Evolutionary conservation across 2,113 vertebrate species (phyloP), one percentile per base, ranked within the genome.

Genomic region (Phyllostomus discolor): DNA sequence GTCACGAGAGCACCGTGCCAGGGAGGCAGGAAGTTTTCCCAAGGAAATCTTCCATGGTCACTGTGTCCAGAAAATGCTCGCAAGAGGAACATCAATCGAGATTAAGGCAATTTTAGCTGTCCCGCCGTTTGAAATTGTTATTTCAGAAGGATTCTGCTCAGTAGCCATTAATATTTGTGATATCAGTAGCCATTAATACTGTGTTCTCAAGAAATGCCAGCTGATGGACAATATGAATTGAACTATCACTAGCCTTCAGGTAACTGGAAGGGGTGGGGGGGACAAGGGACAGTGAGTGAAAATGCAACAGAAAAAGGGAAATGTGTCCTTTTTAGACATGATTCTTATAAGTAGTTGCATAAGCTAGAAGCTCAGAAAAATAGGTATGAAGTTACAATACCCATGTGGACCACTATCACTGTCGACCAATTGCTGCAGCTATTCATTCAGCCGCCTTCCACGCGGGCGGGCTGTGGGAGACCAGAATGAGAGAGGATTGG

Each of bases 101-200:
- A 92, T n/a, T 20, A 76, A 90, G 33, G 59, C n/a, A 41, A 76
- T 59, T 75, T n/a, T 54, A 87, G 33, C 24, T 92, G 33, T 69
- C 20, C 2, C 0, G 16, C 10, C 52, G 43, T 62, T 46, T 72
- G 66, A 93, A 92, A 94, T 50, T 69, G 46, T 81, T 87, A 82
- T 94, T 83, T 96, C 48, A 92, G 38, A 79, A 82, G 88, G 57
- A 79, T 67, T 83, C 62, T 94, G 16, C 22, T 24, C 70, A n/a
- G 50, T 33, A 11, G 24, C 66, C 35, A 10, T 20, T 10, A 46
- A 52, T 67, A 52, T 41, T 81, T 78, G 81, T 20, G 22, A 91
- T n/a, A n/a, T 24, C 70, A n/a, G 50, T 33, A 11, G 24, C 66
- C 35, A 10, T 20, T 10, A 46, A 52, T 79, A 92, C 10, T 50